Base-by-base conservation (phyloP, 2,113 vertebrate species). In the Pelmatolapia mariae region DNA sequence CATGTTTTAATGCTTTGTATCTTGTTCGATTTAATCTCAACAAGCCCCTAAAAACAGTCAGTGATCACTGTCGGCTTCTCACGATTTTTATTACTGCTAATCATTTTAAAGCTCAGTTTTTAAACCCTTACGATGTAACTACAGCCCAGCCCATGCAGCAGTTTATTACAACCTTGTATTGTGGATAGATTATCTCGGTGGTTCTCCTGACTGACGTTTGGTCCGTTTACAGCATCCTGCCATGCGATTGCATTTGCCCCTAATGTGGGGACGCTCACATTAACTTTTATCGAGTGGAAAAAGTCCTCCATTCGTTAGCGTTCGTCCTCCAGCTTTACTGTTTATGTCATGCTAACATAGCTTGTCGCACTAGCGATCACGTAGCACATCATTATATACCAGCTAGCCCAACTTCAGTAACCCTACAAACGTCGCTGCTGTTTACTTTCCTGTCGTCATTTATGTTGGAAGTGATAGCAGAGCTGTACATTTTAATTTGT, bases 281-380 rank as follows among this genome's bases (percentile, higher is more conserved):
- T 2, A 54, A 54, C 52, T 54, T 54, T 22, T 54, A 54, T 54
- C 10, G 5, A 54, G 52, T 22, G 52, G n/a, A 22, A 54, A 54
- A 54, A 54, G 6, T 12, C n/a, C 6, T 7, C 53, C 2, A 0
- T 54, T 12, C 2, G n/a, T 54, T 54, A 54, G 53, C 2, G 1
- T 54, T 54, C 10, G 2, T 54, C 10, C 53, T 24, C 53, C 10
- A 54, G 53, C 53, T 54, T 45, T 45, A 45, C 13, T 45, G 43
- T 45, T 45, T 54, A 54, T 54, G 6, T 22, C 12, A 24, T 54
- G 53, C 53, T 22, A 54, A 22, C 53, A 54, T 54, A 54, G n/a
- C 10, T 7, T 22, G n/a, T 22, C 2, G 5, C 10, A 0, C 52
- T 54, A 54, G 53, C 53, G 0, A 1, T 54, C 10, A 54, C 10